Percentiles rank a stretch among this genome's conserved stretches.
phyloP scores from a whole-genome alignment of 2,888 invertebrate species.

The Athripsodes cinereus region DNA sequence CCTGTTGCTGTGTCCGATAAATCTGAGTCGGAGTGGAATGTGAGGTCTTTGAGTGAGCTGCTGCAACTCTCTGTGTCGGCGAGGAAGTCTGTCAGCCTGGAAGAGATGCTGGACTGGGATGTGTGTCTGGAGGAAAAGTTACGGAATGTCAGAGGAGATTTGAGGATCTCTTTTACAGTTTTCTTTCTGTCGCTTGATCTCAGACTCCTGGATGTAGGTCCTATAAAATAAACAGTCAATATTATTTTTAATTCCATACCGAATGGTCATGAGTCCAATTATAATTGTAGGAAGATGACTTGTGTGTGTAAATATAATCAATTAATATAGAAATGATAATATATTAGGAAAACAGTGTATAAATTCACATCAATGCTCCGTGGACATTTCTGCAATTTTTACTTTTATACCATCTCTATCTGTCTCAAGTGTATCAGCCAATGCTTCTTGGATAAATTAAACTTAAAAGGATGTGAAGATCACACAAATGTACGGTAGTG shows the following conservation, averaged over 20 bases:
- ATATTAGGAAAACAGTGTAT: no score
- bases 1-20: slow-evolving; percentile 41
- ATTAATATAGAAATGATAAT: no score
- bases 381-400: no score
- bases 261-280: no score
- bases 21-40: slow-evolving; percentile 45
- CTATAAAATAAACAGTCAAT: slow-evolving; percentile 13
- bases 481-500: no score
- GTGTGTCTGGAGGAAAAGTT: slow-evolving; percentile 39
- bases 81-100: slow-evolving; percentile 43
- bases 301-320: no score
- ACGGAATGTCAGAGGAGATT: slow-evolving; percentile 46
- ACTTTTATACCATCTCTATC: no score
- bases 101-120: slow-evolving; percentile 35
- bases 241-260: not conserved
- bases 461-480: no score
- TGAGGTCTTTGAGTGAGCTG: slow-evolving; percentile 47
- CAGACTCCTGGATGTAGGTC: slow-evolving; percentile 34
- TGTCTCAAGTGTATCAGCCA: no score
- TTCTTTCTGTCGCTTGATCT: slow-evolving; percentile 23
- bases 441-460: no score
- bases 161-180: slow-evolving; percentile 39
- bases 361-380: no score
- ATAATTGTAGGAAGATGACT: no score
- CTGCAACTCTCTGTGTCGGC: slow-evolving; percentile 49